These are phyloP conservation scores for Campoletis raptor DNA, from an alignment of 2,888 invertebrate genomes.

Conservation along the genomic window DNA sequence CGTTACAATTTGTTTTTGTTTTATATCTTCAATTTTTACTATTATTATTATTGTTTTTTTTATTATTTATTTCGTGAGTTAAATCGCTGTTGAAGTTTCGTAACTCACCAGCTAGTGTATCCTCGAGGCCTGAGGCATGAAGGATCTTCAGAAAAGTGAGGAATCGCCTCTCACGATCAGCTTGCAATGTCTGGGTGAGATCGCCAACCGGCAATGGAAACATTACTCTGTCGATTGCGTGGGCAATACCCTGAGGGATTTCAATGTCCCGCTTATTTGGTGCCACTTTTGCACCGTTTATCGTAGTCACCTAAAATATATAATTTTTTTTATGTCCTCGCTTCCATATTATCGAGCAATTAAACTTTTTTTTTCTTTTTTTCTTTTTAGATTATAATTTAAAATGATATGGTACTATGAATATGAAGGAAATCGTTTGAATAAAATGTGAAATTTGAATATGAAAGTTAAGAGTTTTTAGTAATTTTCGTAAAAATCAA, in stretches of 20 bases:
- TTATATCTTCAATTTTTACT: neutral
- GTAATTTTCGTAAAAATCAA: neutral
- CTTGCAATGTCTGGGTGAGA: conserved; percentile 93
- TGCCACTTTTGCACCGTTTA: conserved; percentile 93
- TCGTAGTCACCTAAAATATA: conserved; percentile 89
- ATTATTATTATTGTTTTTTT: conserved; percentile 9
- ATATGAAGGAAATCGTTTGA: neutral
- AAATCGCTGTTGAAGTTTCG: conserved; percentile 13
- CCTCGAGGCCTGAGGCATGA: conserved; percentile 91
- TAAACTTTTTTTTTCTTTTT: neutral
- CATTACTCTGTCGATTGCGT: conserved; percentile 94
- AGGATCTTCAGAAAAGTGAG: conserved; percentile 92
- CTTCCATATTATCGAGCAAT: conserved; percentile 4
- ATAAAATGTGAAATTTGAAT: neutral
- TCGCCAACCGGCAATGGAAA: conserved; percentile 96
- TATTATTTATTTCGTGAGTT: conserved; percentile 22
- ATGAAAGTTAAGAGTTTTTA: neutral
- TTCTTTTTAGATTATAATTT: neutral
- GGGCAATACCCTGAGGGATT: conserved; percentile 94
- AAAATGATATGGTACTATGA: neutral
- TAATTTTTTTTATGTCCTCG: conserved; percentile 22
- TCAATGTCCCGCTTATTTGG: conserved; percentile 93
- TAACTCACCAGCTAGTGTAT: conserved; percentile 89
- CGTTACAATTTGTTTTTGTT: conserved; percentile 4
- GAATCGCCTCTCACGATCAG: conserved; percentile 93